Conservation (phyloP, 2,797 vertebrate genomes). For the Buceros bicornis region DNA sequence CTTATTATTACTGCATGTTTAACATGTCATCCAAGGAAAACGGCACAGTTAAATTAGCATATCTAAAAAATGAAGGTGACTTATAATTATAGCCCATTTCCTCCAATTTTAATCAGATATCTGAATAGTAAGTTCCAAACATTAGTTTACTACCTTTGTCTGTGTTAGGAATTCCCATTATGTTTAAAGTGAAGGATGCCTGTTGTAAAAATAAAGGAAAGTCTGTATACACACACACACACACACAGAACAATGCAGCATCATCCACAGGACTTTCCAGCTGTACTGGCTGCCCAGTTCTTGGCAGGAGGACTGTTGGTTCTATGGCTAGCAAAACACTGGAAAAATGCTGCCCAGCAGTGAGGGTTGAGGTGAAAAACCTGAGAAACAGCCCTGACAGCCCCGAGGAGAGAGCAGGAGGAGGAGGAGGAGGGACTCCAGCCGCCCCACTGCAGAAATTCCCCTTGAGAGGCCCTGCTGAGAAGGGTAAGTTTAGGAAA, state of each 20-base stretch:
- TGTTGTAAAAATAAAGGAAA: background rate
- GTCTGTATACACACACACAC: too few relatives aligned
- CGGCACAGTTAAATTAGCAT: constrained; percentile 3
- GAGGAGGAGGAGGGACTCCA: background rate
- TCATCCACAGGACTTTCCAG: background rate
- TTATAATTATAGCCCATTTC: background rate
- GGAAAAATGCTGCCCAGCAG: accelerated
- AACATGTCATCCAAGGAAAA: constrained; percentile 18
- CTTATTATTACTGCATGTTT: constrained; percentile 45
- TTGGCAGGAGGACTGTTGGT: background rate
- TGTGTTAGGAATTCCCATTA: background rate
- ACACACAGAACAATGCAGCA: too few relatives aligned
- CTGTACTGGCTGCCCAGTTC: accelerated
- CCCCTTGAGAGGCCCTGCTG: accelerated
- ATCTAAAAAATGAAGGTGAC: constrained; percentile 22
- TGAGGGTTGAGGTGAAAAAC: background rate
- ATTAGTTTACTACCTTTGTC: background rate
- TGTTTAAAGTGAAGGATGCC: background rate
- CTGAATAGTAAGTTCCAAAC: background rate
- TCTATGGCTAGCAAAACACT: background rate
- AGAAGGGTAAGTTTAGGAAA: too few relatives aligned
- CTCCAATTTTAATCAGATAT: constrained; percentile 24
- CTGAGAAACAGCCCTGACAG: background rate
- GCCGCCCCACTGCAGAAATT: accelerated
- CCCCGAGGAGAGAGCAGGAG: accelerated